Conservation (phyloP, 2,113 vertebrate species). For the Mustela nigripes region DNA sequence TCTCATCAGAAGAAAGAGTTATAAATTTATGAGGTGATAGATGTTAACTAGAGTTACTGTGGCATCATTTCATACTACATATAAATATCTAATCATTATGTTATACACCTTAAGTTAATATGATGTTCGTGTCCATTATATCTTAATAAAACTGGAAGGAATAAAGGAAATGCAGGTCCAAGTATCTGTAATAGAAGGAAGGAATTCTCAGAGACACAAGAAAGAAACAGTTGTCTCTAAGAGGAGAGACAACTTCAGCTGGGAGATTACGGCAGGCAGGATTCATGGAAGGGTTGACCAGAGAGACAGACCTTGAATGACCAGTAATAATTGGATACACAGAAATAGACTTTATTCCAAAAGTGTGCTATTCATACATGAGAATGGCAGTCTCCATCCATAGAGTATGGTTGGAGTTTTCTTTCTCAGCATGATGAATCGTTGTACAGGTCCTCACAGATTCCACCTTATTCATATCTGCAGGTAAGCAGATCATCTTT, state of each 20-base stretch:
- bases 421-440: neutral
- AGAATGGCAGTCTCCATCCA: neutral
- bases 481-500: neutral
- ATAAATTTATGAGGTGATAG: neutral
- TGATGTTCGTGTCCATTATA: neutral
- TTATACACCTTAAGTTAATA: neutral
- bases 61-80: neutral
- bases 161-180: neutral
- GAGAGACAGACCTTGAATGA: neutral
- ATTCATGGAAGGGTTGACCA: neutral
- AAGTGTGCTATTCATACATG: neutral
- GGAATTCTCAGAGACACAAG: neutral
- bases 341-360: neutral
- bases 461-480: conserved; percentile 2
- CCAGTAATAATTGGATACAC: neutral
- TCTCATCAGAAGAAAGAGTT: neutral
- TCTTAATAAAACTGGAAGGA: neutral
- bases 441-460: neutral
- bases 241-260: neutral
- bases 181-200: neutral
- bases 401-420: neutral
- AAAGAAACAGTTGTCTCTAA: neutral
- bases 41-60: neutral
- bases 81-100: neutral
- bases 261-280: neutral